phyloP scores from a whole-genome alignment of 1,140 invertebrate species.

The Aphaenogaster floridana region DNA sequence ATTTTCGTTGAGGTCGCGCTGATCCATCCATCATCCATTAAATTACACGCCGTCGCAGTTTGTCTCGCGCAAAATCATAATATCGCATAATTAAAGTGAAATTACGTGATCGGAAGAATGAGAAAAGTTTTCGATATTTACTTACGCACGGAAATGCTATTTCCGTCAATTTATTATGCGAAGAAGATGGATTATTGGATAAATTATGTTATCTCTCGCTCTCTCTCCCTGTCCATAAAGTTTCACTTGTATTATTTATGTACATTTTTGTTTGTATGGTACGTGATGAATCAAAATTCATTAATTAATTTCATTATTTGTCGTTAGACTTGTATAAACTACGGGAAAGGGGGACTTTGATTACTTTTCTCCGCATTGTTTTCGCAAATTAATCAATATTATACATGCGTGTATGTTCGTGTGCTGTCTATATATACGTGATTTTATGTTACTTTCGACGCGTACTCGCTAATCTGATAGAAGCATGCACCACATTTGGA shows the following conservation, averaged over 20 bases:
- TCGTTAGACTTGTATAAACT: not conserved
- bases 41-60: slow-evolving; percentile 47
- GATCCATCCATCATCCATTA: slow-evolving; percentile 52
- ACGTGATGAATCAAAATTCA: slow-evolving; percentile 26
- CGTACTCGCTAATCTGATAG: not conserved
- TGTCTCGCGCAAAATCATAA: slow-evolving; percentile 36
- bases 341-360: not conserved
- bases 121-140: slow-evolving; percentile 39
- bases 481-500: not conserved
- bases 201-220: slow-evolving; percentile 5
- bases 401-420: not conserved
- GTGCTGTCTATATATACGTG: not conserved
- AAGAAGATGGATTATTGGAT: slow-evolving; percentile 14
- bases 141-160: slow-evolving; percentile 15
- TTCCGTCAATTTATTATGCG: slow-evolving; percentile 30
- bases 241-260: not conserved
- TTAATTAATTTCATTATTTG: slow-evolving; percentile 22
- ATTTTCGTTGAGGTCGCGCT: slow-evolving; percentile 35
- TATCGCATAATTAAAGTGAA: slow-evolving; percentile 50
- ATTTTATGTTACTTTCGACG: not conserved
- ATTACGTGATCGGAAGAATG: slow-evolving; percentile 31
- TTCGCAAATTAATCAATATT: not conserved
- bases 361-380: not conserved
- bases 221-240: not conserved
- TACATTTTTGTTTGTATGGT: not conserved